Percentiles rank a stretch among this genome's conserved stretches.
phyloP scores from a whole-genome alignment of 2,888 invertebrate species.

The Mongoloraphidia duomilia region DNA sequence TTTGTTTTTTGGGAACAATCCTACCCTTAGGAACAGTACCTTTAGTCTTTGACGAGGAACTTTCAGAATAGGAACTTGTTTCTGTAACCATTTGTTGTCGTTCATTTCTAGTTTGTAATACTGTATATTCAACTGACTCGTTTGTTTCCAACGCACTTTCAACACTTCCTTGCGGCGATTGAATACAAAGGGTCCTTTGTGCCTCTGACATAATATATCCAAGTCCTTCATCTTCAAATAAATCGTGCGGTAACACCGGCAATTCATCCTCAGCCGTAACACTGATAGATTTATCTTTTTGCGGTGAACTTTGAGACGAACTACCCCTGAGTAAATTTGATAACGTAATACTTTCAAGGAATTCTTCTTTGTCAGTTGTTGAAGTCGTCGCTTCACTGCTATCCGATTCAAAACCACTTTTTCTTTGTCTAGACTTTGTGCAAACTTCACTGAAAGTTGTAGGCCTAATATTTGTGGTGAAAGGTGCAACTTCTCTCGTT shows the following conservation, averaged over 20 bases:
- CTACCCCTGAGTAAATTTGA: background rate
- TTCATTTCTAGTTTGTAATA: constrained; percentile 4
- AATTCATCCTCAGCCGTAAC: constrained; percentile 2
- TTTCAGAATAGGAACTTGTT: no score
- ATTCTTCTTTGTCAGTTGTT: background rate
- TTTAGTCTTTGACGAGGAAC: no score
- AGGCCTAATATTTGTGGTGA: no score
- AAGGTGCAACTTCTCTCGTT: no score
- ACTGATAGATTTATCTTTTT: background rate
- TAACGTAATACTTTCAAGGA: background rate
- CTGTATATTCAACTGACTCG: constrained; percentile 17
- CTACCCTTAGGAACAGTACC: no score
- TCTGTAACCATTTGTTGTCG: no score
- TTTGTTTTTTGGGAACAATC: no score
- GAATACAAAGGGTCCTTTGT: constrained; percentile 20
- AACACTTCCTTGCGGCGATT: constrained; percentile 19
- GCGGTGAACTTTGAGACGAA: background rate
- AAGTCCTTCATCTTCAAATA: constrained; percentile 19
- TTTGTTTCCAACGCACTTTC: constrained; percentile 16
- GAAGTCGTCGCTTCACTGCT: background rate
- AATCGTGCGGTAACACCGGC: constrained; percentile 7
- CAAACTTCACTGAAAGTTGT: no score
- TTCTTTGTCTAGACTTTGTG: no score
- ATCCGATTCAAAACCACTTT: background rate
- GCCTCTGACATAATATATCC: constrained; percentile 23